Conservation (phyloP, 2,113 vertebrate genomes). For the Camelus bactrianus region DNA sequence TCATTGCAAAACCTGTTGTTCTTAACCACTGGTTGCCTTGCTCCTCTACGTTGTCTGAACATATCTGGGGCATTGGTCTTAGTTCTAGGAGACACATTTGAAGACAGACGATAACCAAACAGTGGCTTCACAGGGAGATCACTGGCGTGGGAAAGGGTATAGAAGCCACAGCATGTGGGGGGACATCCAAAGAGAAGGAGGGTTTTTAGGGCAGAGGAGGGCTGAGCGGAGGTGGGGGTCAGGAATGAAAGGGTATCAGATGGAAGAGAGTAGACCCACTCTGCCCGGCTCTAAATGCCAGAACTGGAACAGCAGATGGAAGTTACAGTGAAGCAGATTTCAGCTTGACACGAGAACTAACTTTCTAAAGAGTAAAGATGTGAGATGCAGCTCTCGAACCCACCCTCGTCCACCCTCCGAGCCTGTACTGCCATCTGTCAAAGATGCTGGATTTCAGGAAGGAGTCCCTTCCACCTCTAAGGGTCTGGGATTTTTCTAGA, state of each 20-base stretch:
- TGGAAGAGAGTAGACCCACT: constrained; percentile 38
- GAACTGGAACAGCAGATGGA: constrained; percentile 68
- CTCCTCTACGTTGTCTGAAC: background rate
- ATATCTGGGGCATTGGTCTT: background rate
- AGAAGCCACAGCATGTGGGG: background rate
- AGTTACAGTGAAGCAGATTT: constrained; percentile 65
- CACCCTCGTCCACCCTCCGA: background rate
- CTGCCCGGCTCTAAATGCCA: constrained; percentile 56
- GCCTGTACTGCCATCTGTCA: constrained; percentile 66
- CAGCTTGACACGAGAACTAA: constrained; percentile 53
- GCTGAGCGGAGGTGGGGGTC: background rate
- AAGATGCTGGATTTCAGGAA: constrained; percentile 44
- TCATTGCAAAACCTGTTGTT: background rate
- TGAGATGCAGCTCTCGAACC: constrained; percentile 56
- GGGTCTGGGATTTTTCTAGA: constrained; percentile 42
- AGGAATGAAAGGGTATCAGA: constrained; percentile 50
- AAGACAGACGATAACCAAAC: background rate
- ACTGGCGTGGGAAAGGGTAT: background rate
- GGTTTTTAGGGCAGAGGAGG: background rate
- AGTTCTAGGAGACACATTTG: background rate
- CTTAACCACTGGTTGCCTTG: background rate
- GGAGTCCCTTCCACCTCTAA: background rate
- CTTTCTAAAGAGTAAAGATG: constrained; percentile 69
- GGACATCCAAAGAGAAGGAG: background rate
- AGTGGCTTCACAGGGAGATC: background rate